These are phyloP conservation scores for Sanderia malayensis DNA, from an alignment of 30 jellyfish, hydroid and myxozoan genomes.

Conservation along the genomic window DNA sequence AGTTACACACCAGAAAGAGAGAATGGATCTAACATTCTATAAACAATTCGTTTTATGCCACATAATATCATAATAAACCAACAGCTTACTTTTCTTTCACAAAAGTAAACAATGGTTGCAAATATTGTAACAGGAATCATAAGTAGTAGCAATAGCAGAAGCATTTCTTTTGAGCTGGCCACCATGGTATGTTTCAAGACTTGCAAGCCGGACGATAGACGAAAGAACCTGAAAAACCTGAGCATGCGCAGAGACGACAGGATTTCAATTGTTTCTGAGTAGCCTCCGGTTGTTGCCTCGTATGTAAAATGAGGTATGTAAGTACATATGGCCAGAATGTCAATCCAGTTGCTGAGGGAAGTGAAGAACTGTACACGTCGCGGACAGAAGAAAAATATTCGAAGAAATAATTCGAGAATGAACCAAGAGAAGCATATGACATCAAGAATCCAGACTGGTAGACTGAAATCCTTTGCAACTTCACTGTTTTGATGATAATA, in stretches of 20 bases:
- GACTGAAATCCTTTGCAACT: slow-evolving; percentile 7
- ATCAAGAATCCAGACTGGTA: slow-evolving; percentile 46
- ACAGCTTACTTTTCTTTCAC: slow-evolving; percentile 75
- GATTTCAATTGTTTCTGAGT: slow-evolving; percentile 57
- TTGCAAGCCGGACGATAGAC: slow-evolving; percentile 84
- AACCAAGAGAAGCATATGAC: slow-evolving; percentile 75
- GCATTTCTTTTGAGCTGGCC: slow-evolving; percentile 90
- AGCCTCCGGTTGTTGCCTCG: neutral
- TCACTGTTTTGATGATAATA: slow-evolving; percentile 9
- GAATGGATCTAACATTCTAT: too few relatives aligned
- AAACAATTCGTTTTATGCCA: too few relatives aligned
- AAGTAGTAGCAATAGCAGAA: slow-evolving; percentile 73
- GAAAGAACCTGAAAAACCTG: slow-evolving; percentile 88
- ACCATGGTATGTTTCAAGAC: slow-evolving; percentile 86
- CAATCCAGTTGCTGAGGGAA: slow-evolving; percentile 64
- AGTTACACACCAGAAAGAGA: too few relatives aligned
- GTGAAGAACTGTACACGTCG: slow-evolving; percentile 49
- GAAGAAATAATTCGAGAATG: slow-evolving; percentile 61
- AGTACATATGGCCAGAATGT: slow-evolving; percentile 57
- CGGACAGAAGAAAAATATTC: slow-evolving; percentile 65
- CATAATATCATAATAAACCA: neutral
- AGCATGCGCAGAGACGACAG: slow-evolving; percentile 71
- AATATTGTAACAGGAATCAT: slow-evolving; percentile 94
- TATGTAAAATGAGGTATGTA: slow-evolving; percentile 52
- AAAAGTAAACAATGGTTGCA: slow-evolving; percentile 87